phyloP scores from a whole-genome alignment of 2,888 invertebrate genomes.

The Tachina fera region DNA sequence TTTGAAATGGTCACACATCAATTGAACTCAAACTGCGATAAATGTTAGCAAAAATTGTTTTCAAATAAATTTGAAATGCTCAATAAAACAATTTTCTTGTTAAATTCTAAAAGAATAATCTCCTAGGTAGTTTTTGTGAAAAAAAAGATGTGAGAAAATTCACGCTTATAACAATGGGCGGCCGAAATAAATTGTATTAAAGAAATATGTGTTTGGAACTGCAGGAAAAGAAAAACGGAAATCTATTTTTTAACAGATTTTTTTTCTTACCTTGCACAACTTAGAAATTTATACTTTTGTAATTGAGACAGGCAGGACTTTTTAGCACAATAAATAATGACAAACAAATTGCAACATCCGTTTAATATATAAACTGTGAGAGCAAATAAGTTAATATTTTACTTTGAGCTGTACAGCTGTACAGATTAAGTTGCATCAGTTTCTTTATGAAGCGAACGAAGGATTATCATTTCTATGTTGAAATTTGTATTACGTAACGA shows the following conservation, averaged over 20 bases:
- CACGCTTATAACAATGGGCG: slow-evolving; percentile 53
- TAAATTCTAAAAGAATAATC: slow-evolving; percentile 38
- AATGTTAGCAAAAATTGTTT: slow-evolving; percentile 42
- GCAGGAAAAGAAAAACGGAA: slow-evolving; percentile 42
- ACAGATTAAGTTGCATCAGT: not conserved
- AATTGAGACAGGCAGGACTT: slow-evolving; percentile 10
- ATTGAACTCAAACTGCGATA: slow-evolving; percentile 34
- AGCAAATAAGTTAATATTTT: not conserved
- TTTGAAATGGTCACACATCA: slow-evolving; percentile 50
- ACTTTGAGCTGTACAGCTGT: not conserved
- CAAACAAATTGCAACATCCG: slow-evolving; percentile 64
- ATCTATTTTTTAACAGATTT: slow-evolving; percentile 29
- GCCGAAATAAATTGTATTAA: slow-evolving; percentile 20
- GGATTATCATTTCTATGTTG: not conserved
- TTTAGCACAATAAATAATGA: not conserved
- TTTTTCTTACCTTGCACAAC: slow-evolving; percentile 17
- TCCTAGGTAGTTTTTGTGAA: slow-evolving; percentile 51
- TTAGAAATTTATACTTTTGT: slow-evolving; percentile 10
- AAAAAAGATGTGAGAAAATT: slow-evolving; percentile 58
- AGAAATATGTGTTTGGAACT: not conserved
- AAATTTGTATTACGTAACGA: slow-evolving; percentile 6
- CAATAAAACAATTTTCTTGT: slow-evolving; percentile 55
- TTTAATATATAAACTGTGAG: slow-evolving; percentile 39
- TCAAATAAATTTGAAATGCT: slow-evolving; percentile 56
- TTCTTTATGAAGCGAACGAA: not conserved